Conservation (phyloP, 2,797 vertebrate genomes). For the Diceros bicornis region DNA sequence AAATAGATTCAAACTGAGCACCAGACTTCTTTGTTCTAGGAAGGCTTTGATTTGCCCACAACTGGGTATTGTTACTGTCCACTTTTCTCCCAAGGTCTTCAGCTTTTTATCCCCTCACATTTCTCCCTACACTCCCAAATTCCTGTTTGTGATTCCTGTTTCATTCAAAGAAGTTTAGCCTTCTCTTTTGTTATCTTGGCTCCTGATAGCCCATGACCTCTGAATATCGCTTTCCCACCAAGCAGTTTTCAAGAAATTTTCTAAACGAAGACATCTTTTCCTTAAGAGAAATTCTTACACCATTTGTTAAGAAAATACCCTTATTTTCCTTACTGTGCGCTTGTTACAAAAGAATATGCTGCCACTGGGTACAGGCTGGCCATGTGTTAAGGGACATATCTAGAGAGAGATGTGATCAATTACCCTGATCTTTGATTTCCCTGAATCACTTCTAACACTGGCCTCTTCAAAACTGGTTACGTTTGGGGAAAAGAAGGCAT, state of each 20-base stretch:
- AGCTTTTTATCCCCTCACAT: not conserved
- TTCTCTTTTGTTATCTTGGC: not conserved
- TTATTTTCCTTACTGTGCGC: not conserved
- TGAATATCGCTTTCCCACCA: not conserved
- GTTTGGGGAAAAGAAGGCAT: not conserved
- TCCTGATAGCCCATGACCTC: not conserved
- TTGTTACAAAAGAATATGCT: not conserved
- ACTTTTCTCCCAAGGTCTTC: not conserved
- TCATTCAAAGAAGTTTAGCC: not conserved
- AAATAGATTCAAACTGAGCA: not conserved
- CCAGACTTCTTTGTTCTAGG: not conserved
- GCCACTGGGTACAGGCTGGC: not conserved
- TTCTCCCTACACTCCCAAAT: not conserved
- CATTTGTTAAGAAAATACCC: constrained; percentile 10
- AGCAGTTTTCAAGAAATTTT: constrained; percentile 9
- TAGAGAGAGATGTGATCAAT: not conserved
- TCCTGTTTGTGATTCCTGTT: not conserved
- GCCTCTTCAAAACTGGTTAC: not conserved
- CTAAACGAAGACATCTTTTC: not conserved
- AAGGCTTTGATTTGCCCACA: not conserved
- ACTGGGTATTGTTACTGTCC: too few relatives aligned
- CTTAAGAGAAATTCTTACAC: not conserved
- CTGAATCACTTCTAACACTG: not conserved
- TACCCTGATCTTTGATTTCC: not conserved
- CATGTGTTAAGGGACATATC: not conserved